These are phyloP conservation scores for Helarctos malayanus DNA, from an alignment of 2,797 vertebrate genomes.

Conservation along the genomic window DNA sequence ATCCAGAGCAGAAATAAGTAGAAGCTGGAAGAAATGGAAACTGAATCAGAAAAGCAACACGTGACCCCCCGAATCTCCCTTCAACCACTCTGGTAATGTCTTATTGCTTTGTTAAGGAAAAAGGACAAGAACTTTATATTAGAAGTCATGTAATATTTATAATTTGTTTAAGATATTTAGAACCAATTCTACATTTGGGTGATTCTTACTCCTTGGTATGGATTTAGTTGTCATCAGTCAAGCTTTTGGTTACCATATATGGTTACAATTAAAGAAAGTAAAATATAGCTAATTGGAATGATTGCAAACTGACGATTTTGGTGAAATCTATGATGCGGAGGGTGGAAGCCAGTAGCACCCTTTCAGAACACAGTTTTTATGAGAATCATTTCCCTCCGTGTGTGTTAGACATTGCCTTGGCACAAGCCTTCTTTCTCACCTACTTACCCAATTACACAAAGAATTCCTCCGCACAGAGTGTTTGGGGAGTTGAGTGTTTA, in stretches of 20 bases:
- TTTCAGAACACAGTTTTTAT: background rate
- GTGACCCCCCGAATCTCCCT: background rate
- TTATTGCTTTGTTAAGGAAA: background rate
- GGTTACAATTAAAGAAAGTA: slow-evolving; percentile 39
- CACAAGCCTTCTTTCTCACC: background rate
- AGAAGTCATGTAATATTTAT: background rate
- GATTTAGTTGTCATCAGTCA: background rate
- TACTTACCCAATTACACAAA: background rate
- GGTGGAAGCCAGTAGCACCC: background rate
- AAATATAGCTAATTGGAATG: background rate
- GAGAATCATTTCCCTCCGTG: background rate
- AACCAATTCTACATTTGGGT: slow-evolving; percentile 10
- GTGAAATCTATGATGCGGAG: background rate
- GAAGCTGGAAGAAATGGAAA: background rate
- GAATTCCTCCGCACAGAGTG: background rate
- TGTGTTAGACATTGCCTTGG: background rate
- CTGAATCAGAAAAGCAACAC: background rate
- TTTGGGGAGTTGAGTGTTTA: background rate
- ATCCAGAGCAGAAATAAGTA: background rate
- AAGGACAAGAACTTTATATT: background rate
- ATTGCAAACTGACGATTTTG: background rate
- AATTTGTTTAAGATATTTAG: background rate
- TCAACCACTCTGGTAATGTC: background rate
- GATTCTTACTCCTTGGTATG: background rate
- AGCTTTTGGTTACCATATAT: background rate